A percentile compares a stretch with the other conserved stretches of the same genome.
Evolutionary conservation across 1,140 invertebrate species (phyloP).

Genomic region (Venturia canescens): DNA sequence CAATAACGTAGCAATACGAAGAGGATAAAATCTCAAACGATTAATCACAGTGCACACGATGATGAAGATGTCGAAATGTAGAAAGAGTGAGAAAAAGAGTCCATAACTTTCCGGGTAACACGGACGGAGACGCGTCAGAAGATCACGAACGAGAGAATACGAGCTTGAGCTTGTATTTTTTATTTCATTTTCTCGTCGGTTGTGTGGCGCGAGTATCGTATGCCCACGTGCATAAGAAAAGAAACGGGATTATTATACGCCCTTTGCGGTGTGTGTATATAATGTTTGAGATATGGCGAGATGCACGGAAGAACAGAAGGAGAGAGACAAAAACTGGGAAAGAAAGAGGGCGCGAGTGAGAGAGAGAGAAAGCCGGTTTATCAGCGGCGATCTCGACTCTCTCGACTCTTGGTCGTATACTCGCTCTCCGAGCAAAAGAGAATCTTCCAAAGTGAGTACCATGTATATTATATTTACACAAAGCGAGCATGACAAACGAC

Average conservation of each 20-base stretch:
- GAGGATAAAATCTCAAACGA: conserved; percentile 1
- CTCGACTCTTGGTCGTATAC: conserved; percentile 4
- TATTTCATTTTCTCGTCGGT: neutral
- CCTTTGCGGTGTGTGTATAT: conserved; percentile 9
- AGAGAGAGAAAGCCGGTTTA: conserved; percentile 8
- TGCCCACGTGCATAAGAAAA: conserved; percentile 32
- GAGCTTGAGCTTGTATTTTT: conserved; percentile 36
- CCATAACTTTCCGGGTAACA: conserved; percentile 19
- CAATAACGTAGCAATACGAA: neutral
- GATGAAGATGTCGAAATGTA: conserved; percentile 11
- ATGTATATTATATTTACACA: conserved; percentile 33
- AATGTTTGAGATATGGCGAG: conserved; percentile 25
- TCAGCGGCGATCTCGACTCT: conserved; percentile 19
- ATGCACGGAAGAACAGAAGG: conserved; percentile 11
- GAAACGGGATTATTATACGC: conserved; percentile 34
- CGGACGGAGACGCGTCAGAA: conserved; percentile 18
- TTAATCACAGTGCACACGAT: conserved; percentile 27
- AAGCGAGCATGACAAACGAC: conserved; percentile 6
- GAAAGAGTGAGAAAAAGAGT: conserved; percentile 15
- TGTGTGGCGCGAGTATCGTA: conserved; percentile 20
- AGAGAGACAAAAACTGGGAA: neutral
- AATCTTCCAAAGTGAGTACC: neutral
- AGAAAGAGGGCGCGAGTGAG: neutral
- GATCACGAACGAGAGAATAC: conserved; percentile 33
- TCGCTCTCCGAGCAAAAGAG: neutral